Conservation (phyloP, 1,140 invertebrate genomes). For the Ridgeia piscesae region DNA sequence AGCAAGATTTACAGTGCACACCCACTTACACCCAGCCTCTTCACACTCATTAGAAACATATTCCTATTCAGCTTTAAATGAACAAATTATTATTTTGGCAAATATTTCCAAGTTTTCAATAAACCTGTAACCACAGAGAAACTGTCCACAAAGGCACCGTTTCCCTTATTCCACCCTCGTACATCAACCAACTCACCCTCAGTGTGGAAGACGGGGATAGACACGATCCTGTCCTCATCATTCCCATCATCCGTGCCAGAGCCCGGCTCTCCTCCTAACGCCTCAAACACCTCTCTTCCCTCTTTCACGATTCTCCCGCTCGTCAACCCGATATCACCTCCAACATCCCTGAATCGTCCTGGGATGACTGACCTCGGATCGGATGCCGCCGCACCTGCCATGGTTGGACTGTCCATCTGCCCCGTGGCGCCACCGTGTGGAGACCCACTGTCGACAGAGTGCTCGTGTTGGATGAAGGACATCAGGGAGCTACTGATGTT, state of each 20-base stretch:
- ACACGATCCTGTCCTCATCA: neutral
- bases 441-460: neutral
- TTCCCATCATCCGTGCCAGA: neutral
- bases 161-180: neutral
- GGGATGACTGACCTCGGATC: neutral
- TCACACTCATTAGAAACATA: too few relatives aligned
- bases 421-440: neutral
- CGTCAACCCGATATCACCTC: neutral
- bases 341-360: neutral
- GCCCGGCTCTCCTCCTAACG: neutral
- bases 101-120: neutral
- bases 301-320: neutral
- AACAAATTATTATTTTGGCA: neutral
- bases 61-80: neutral
- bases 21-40: neutral
- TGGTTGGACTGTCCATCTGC: neutral
- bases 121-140: neutral
- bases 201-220: neutral
- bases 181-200: neutral
- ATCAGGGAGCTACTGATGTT: conserved; percentile 2
- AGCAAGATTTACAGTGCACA: neutral
- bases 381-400: neutral
- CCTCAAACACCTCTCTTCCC: neutral
- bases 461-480: neutral
- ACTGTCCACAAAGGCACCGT: neutral